A percentile compares a stretch with the other conserved stretches of the same genome.
Evolutionary conservation across 2,888 invertebrate species (phyloP).

Genomic region (Nudaria mundana): DNA sequence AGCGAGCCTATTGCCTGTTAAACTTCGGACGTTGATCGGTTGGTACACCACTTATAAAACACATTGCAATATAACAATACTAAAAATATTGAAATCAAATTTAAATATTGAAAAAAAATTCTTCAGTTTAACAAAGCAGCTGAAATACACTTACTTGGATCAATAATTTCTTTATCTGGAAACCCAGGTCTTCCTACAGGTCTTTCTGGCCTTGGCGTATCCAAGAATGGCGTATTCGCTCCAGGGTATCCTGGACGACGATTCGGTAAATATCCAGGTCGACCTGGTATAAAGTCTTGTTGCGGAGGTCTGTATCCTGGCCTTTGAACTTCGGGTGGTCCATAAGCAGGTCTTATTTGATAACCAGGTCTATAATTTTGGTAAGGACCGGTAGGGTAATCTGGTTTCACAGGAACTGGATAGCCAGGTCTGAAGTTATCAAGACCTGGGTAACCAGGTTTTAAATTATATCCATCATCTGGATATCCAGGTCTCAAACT

Average conservation of each 20-base stretch:
- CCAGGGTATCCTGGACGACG: slow-evolving; percentile 30
- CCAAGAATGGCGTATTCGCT: slow-evolving; percentile 17
- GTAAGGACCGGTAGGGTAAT: slow-evolving; percentile 9
- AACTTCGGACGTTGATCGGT: too few relatives aligned
- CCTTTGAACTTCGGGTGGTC: slow-evolving; percentile 15
- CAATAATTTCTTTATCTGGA: slow-evolving; percentile 46
- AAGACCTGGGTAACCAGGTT: slow-evolving; percentile 13
- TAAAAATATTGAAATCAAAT: too few relatives aligned
- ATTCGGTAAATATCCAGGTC: slow-evolving; percentile 24
- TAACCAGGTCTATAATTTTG: slow-evolving; percentile 21
- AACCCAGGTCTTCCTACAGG: slow-evolving; percentile 35
- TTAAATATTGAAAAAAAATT: too few relatives aligned
- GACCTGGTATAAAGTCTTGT: slow-evolving; percentile 19
- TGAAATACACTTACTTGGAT: slow-evolving; percentile 45
- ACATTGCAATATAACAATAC: too few relatives aligned
- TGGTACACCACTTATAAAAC: too few relatives aligned
- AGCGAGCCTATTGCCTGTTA: too few relatives aligned
- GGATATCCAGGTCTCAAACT: slow-evolving; percentile 4
- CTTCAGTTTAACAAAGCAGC: too few relatives aligned
- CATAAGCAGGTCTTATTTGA: slow-evolving; percentile 11
- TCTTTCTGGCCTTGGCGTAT: slow-evolving; percentile 16
- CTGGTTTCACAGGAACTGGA: slow-evolving; percentile 6
- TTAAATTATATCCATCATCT: slow-evolving; percentile 1
- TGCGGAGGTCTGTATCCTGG: slow-evolving; percentile 27
- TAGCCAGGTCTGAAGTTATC: slow-evolving; percentile 18